These are phyloP conservation scores for Peromyscus nudipes DNA, from an alignment of 2,797 vertebrate genomes.

Conservation along the genomic window DNA sequence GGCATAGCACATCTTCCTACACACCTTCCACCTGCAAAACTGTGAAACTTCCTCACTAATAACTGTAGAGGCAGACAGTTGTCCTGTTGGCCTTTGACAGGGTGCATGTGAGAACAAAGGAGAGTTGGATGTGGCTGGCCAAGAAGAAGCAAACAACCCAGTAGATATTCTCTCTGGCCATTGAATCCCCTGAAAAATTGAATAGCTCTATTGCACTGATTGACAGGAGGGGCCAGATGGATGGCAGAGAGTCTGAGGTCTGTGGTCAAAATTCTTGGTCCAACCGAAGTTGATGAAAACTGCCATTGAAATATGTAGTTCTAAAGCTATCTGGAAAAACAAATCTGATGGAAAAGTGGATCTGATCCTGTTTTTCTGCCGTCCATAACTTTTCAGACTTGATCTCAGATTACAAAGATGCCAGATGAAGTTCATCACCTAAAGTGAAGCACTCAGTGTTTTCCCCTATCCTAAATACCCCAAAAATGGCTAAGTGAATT, in stretches of 20 bases:
- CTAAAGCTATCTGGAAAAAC: slow-evolving; percentile 69
- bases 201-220: not conserved
- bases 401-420: slow-evolving; percentile 76
- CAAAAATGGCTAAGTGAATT: slow-evolving; percentile 74
- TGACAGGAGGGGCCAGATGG: not conserved
- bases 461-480: slow-evolving; percentile 57
- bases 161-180: too few species aligned
- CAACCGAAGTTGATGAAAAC: slow-evolving; percentile 61
- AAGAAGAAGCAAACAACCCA: not conserved
- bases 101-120: not conserved
- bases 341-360: slow-evolving; percentile 68
- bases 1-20: not conserved
- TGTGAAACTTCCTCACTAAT: not conserved
- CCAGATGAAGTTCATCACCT: slow-evolving; percentile 73
- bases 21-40: not conserved
- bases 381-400: slow-evolving; percentile 71
- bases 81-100: not conserved
- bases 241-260: not conserved
- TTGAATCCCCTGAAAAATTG: not conserved
- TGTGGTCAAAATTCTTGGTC: slow-evolving; percentile 46
- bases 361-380: slow-evolving; percentile 67
- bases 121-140: not conserved
- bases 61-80: not conserved
- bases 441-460: slow-evolving; percentile 70
- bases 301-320: slow-evolving; percentile 45